phyloP scores from a whole-genome alignment of 1,140 invertebrate genomes.

The Akabosia matsudoensis region DNA sequence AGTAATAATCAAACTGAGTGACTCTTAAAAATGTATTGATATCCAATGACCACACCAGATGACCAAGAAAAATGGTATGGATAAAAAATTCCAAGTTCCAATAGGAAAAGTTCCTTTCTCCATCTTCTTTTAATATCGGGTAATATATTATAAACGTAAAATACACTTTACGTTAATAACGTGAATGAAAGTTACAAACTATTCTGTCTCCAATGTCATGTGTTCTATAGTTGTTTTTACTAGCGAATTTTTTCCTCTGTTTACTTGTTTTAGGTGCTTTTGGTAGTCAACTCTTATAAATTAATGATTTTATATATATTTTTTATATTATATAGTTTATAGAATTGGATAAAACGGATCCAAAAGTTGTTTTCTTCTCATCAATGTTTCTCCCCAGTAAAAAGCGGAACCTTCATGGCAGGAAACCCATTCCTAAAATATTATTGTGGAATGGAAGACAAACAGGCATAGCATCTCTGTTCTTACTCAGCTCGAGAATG shows the following conservation, averaged over 20 bases:
- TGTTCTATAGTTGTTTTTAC: too few relatives aligned
- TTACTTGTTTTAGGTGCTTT: too few relatives aligned
- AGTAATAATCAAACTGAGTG: slow-evolving; percentile 15
- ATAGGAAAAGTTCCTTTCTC: not conserved
- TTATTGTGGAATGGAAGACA: slow-evolving; percentile 18
- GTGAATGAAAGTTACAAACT: not conserved
- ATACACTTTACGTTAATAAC: not conserved
- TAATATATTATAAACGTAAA: not conserved
- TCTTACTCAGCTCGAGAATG: not conserved
- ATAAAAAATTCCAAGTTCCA: not conserved
- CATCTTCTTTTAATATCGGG: not conserved
- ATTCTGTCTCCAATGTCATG: too few relatives aligned
- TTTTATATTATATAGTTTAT: too few relatives aligned
- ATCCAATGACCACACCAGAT: slow-evolving; percentile 7
- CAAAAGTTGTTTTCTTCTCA: too few relatives aligned
- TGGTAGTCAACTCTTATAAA: too few relatives aligned
- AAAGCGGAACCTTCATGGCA: too few relatives aligned
- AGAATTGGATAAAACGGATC: too few relatives aligned
- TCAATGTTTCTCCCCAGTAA: too few relatives aligned
- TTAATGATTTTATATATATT: too few relatives aligned
- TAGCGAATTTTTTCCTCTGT: too few relatives aligned
- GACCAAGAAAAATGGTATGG: not conserved
- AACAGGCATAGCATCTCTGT: not conserved
- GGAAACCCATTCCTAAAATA: too few relatives aligned
- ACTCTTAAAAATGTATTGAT: slow-evolving; percentile 1